These are phyloP conservation scores for Myotis brandtii DNA, from an alignment of 2,113 vertebrate genomes.

Conservation along the genomic window DNA sequence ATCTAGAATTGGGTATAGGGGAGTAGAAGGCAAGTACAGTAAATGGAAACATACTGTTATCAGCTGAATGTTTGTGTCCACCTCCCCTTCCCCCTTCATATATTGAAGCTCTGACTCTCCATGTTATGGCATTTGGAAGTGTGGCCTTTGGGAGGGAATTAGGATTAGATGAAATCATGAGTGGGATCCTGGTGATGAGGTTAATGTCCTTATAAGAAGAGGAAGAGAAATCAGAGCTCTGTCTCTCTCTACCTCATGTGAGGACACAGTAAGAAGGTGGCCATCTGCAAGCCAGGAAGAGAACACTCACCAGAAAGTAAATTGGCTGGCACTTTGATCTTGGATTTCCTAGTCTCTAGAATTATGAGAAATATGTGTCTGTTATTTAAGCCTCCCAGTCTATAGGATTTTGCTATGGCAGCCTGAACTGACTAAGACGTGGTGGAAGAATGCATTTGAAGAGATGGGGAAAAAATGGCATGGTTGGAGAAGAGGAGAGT, in stretches of 20 bases:
- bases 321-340: not conserved
- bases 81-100: not conserved
- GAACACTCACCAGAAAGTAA: not conserved
- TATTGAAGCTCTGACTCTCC: not conserved
- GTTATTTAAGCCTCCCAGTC: not conserved
- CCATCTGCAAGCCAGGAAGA: not conserved
- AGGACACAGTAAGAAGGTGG: not conserved
- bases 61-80: not conserved
- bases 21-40: not conserved
- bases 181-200: not conserved
- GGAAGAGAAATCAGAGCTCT: not conserved
- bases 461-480: not conserved
- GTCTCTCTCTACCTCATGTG: not conserved
- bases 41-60: not conserved
- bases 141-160: not conserved
- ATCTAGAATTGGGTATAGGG: not conserved
- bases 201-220: not conserved
- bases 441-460: not conserved
- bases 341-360: not conserved
- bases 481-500: not conserved
- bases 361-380: not conserved
- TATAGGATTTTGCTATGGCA: not conserved
- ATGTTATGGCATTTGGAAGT: not conserved
- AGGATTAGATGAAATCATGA: not conserved
- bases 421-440: not conserved